Evolutionary conservation across 2,888 invertebrate species (phyloP).

Genomic region (Phengaris alcon): DNA sequence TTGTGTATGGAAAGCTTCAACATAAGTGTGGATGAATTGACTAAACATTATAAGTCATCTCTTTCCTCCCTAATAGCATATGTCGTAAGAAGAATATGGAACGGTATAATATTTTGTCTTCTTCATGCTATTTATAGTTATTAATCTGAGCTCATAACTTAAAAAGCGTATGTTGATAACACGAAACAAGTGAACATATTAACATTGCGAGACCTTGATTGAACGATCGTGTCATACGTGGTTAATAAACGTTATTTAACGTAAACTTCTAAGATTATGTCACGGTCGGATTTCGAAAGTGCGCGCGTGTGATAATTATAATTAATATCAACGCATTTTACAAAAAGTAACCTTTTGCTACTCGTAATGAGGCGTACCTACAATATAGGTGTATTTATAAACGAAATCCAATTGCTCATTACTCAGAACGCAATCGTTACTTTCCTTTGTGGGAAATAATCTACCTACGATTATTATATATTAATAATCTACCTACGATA

Average conservation of each 20-base stretch:
- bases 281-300: slow-evolving; percentile 26
- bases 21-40: no score
- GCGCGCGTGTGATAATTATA: slow-evolving; percentile 3
- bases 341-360: slow-evolving; percentile 13
- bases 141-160: no score
- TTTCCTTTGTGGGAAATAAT: no score
- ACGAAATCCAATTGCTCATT: neutral
- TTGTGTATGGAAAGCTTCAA: no score
- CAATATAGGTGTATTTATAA: neutral
- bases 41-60: no score
- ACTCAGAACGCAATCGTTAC: no score
- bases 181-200: slow-evolving; percentile 8
- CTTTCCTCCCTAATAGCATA: no score
- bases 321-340: slow-evolving; percentile 1
- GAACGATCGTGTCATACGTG: slow-evolving; percentile 6
- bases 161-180: neutral
- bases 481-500: no score
- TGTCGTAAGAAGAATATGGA: no score
- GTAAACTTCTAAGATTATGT: slow-evolving; percentile 28
- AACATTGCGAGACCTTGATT: slow-evolving; percentile 44
- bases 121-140: no score
- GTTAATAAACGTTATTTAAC: slow-evolving; percentile 11
- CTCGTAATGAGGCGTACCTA: neutral
- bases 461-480: no score
- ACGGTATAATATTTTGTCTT: no score